phyloP scores from a whole-genome alignment of 1,140 invertebrate genomes.

The Druon quercuslanigerum region DNA sequence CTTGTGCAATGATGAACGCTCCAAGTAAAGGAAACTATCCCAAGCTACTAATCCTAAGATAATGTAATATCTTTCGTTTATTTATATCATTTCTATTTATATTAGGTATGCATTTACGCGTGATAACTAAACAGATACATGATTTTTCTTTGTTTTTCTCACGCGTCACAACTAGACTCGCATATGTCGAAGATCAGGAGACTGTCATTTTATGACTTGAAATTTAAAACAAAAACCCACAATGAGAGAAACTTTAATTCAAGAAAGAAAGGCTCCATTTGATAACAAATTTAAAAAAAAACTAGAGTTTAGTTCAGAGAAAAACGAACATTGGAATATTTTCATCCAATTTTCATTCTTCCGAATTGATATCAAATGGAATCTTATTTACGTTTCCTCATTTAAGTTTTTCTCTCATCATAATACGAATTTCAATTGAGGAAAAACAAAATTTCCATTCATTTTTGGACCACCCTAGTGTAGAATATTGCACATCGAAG shows the following conservation, averaged over 20 bases:
- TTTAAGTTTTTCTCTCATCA: too few species aligned
- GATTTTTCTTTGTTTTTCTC: conserved; percentile 60
- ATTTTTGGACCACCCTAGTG: too few species aligned
- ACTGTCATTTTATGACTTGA: conserved; percentile 57
- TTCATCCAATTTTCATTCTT: too few species aligned
- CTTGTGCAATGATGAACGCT: conserved; percentile 46
- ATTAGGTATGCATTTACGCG: conserved; percentile 72
- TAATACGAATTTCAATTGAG: too few species aligned
- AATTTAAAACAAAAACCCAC: not conserved
- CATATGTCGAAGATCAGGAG: conserved; percentile 70
- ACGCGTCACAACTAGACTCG: conserved; percentile 57
- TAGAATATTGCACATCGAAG: too few species aligned
- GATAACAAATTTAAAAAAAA: too few species aligned
- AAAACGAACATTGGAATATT: too few species aligned
- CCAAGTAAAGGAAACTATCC: conserved; percentile 70
- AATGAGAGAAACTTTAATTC: not conserved
- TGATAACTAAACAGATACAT: conserved; percentile 75
- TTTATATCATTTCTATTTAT: conserved; percentile 72
- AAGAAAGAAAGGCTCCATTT: conserved; percentile 29
- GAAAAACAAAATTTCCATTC: too few species aligned
- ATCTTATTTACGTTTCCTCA: too few species aligned
- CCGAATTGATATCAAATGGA: too few species aligned
- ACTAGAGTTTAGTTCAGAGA: not conserved
- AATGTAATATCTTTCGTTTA: conserved; percentile 70
- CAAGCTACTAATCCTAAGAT: conserved; percentile 75